phyloP scores from a whole-genome alignment of 2,113 vertebrate species.

The Eulemur rufifrons region DNA sequence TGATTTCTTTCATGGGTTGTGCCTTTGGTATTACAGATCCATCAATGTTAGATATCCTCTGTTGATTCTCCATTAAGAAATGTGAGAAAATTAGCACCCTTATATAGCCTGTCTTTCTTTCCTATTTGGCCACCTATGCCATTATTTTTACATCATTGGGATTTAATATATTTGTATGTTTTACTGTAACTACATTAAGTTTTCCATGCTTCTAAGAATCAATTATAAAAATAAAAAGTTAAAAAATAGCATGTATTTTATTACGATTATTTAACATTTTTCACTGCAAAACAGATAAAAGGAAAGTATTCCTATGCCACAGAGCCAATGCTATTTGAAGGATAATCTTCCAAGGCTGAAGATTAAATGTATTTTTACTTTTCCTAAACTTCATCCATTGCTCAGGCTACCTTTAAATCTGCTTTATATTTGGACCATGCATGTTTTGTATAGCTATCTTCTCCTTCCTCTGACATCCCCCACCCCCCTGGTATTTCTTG shows the following conservation, averaged over 20 bases:
- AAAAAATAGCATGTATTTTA: not conserved
- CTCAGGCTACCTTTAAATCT: not conserved
- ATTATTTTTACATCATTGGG: not conserved
- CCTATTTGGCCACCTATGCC: not conserved
- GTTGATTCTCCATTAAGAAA: not conserved
- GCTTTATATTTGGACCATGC: not conserved
- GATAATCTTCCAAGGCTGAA: not conserved
- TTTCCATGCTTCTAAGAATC: not conserved
- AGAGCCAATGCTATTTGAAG: not conserved
- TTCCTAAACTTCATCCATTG: not conserved
- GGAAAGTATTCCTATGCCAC: not conserved
- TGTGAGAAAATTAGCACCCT: not conserved
- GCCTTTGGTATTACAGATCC: not conserved
- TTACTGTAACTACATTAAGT: not conserved
- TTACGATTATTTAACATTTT: not conserved
- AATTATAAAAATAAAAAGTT: not conserved
- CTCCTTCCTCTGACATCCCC: not conserved
- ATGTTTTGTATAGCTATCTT: not conserved
- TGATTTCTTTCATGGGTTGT: not conserved
- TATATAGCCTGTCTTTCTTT: not conserved
- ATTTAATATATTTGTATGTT: not conserved
- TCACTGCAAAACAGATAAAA: not conserved
- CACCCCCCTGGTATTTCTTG: fast-evolving
- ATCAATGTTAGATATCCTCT: not conserved
- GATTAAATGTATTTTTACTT: not conserved